Conservation (phyloP, 2,888 invertebrate species). For the Crioceris asparagi region DNA sequence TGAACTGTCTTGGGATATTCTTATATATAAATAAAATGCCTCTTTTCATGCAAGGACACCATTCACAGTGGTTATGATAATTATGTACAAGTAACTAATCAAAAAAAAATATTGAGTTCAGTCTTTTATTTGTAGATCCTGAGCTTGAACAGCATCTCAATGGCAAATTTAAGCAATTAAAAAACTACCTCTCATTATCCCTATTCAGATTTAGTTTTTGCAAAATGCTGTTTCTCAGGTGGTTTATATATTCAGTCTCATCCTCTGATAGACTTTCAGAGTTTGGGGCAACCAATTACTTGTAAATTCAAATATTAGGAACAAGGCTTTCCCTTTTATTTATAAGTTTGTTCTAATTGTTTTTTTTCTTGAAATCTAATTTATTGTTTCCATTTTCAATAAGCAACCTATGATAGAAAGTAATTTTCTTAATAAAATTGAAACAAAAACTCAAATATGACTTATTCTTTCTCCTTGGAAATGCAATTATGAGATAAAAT, state of each 20-base stretch:
- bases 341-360: slow-evolving; percentile 11
- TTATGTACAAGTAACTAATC: neutral
- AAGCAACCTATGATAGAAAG: too few species aligned
- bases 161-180: slow-evolving; percentile 14
- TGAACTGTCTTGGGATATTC: slow-evolving; percentile 3
- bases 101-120: too few species aligned
- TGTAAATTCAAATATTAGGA: slow-evolving; percentile 13
- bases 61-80: slow-evolving; percentile 9
- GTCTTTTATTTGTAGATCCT: slow-evolving; percentile 11
- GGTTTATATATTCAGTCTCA: too few species aligned
- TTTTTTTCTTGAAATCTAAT: slow-evolving; percentile 11
- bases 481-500: too few species aligned
- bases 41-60: slow-evolving; percentile 10
- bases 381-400: slow-evolving; percentile 11
- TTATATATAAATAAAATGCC: slow-evolving; percentile 7
- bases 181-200: slow-evolving; percentile 19
- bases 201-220: too few species aligned
- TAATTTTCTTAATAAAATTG: slow-evolving; percentile 15
- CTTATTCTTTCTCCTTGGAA: too few species aligned
- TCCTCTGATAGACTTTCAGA: too few species aligned
- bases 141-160: slow-evolving; percentile 13
- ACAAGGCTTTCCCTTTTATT: slow-evolving; percentile 11
- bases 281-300: slow-evolving; percentile 8
- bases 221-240: too few species aligned
- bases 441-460: too few species aligned